Conservation (phyloP, 1,140 invertebrate genomes). For the Globodera ellingtonae region DNA sequence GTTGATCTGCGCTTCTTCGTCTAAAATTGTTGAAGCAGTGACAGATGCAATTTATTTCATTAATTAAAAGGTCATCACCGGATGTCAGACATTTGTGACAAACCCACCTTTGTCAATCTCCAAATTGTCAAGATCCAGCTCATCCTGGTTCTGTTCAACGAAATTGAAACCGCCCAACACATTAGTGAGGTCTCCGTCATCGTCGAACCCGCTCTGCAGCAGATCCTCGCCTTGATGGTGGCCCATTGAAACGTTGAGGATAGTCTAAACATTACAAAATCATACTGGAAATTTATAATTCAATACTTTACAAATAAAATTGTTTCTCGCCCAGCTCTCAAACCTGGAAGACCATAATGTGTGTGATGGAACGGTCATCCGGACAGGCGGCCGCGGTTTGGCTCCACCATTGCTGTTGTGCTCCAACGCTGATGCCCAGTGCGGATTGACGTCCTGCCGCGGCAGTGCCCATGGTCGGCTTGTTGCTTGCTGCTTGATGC, state of each 20-base stretch:
- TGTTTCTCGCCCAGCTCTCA: too few species aligned
- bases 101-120: slow-evolving; percentile 5
- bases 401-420: slow-evolving; percentile 70
- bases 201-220: slow-evolving; percentile 21
- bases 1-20: slow-evolving; percentile 70
- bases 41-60: background rate
- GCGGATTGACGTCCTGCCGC: slow-evolving; percentile 14
- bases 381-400: slow-evolving; percentile 73
- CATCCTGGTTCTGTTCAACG: slow-evolving; percentile 24
- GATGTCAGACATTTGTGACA: background rate
- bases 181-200: slow-evolving; percentile 39
- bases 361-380: slow-evolving; percentile 84
- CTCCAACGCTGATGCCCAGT: slow-evolving; percentile 66
- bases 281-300: background rate
- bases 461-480: slow-evolving; percentile 8
- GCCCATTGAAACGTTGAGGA: slow-evolving; percentile 46
- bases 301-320: too few species aligned
- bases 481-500: background rate
- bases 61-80: background rate
- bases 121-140: slow-evolving; percentile 29
- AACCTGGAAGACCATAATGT: slow-evolving; percentile 92
- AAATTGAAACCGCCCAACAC: slow-evolving; percentile 29
- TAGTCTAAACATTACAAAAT: slow-evolving; percentile 68
- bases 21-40: background rate
- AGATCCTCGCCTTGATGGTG: slow-evolving; percentile 20